phyloP scores from a whole-genome alignment of 2,797 vertebrate species.

The Anomalospiza imberbis region DNA sequence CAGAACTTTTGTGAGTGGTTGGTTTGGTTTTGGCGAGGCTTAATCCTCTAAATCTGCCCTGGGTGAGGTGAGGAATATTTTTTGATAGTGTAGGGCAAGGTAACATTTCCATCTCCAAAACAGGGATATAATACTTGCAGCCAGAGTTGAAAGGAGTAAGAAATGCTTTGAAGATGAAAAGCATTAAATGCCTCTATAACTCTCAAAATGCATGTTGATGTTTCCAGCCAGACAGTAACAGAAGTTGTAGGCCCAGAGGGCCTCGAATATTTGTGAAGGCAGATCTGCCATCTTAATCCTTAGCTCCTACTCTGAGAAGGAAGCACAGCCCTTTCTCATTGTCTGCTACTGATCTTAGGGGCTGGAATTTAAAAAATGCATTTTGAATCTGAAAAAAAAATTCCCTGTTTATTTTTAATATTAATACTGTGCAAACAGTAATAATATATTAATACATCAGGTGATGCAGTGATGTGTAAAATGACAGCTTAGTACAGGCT shows the following conservation, averaged over 20 bases:
- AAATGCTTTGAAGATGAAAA: slow-evolving; percentile 57
- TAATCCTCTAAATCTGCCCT: background rate
- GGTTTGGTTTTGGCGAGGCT: background rate
- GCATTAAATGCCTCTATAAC: background rate
- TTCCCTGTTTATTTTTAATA: background rate
- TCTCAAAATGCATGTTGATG: background rate
- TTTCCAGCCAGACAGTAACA: slow-evolving; percentile 12
- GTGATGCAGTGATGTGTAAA: background rate
- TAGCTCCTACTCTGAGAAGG: background rate
- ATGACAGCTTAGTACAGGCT: background rate
- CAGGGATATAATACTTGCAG: background rate
- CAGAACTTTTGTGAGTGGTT: background rate
- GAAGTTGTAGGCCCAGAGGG: slow-evolving; percentile 28
- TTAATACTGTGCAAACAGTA: background rate
- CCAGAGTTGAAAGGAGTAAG: slow-evolving; percentile 34
- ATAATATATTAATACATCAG: background rate
- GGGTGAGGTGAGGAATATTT: background rate
- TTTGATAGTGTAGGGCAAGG: background rate
- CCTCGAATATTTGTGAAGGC: background rate
- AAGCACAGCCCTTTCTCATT: background rate
- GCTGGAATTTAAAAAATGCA: background rate
- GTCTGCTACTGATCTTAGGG: background rate
- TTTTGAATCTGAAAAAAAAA: background rate
- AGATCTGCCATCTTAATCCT: slow-evolving; percentile 11
- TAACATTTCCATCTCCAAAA: background rate